Conservation (phyloP, 1,140 invertebrate species). For the Macrotrachela quadricornifera region DNA sequence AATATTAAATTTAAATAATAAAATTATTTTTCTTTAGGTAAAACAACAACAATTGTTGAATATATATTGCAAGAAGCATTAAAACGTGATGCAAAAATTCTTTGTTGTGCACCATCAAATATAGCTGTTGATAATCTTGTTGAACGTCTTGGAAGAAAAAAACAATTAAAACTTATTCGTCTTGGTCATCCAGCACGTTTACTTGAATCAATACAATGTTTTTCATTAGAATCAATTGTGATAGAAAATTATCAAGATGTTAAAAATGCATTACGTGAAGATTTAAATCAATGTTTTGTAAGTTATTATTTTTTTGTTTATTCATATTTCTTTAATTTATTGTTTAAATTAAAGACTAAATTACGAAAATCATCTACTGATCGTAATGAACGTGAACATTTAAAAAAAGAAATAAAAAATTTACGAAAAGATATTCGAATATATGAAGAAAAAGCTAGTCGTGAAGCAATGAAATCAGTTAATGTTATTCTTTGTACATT, state of each 20-base stretch:
- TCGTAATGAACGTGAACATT: constrained; percentile 16
- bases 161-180: constrained; percentile 26
- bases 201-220: constrained; percentile 32
- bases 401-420: constrained; percentile 26
- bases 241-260: no score
- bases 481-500: constrained; percentile 35
- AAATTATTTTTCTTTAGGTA: constrained; percentile 18
- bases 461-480: constrained; percentile 27
- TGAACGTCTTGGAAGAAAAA: constrained; percentile 14
- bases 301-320: no score
- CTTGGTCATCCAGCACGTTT: constrained; percentile 40
- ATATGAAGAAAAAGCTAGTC: constrained; percentile 27
- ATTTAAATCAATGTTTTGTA: no score
- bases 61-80: constrained; percentile 33
- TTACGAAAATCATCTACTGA: constrained; percentile 11
- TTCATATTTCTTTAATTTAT: no score
- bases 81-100: constrained; percentile 1
- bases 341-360: not conserved
- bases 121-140: constrained; percentile 43
- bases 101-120: constrained; percentile 42
- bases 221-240: constrained; percentile 30
- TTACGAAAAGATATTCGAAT: constrained; percentile 31
- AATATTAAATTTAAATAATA: no score
- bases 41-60: constrained; percentile 43
- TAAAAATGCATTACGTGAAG: no score